Percentiles rank a stretch among this genome's conserved stretches.
phyloP scores from a whole-genome alignment of 2,113 vertebrate genomes.

The Dicerorhinus sumatrensis region DNA sequence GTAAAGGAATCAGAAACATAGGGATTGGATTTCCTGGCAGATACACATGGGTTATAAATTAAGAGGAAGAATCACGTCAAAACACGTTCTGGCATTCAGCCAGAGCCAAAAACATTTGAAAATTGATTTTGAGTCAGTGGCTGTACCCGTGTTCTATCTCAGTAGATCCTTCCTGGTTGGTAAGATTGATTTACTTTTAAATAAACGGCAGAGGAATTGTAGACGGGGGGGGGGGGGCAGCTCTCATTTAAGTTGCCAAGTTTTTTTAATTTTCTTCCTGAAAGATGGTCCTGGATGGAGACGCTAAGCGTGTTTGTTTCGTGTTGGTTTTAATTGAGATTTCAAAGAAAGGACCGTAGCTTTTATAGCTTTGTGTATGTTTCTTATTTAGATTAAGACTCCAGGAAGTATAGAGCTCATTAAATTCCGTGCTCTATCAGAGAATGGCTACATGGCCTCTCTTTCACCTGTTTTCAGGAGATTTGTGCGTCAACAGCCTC shows the following conservation, averaged over 20 bases:
- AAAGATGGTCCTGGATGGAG: not conserved
- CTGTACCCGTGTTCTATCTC: not conserved
- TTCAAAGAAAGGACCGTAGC: not conserved
- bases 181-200: not conserved
- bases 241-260: not conserved
- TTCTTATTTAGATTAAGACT: conserved; percentile 66
- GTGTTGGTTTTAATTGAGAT: conserved; percentile 66
- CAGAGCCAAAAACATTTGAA: conserved; percentile 25
- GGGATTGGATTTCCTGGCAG: conserved; percentile 75
- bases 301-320: not conserved
- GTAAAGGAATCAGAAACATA: conserved; percentile 72
- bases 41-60: conserved; percentile 68
- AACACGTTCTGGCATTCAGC: conserved; percentile 42
- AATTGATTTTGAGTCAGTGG: not conserved
- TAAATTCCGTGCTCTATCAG: not conserved
- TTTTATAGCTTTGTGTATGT: conserved; percentile 10
- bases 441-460: not conserved
- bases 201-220: fast-evolving
- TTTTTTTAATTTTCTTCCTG: not conserved
- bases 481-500: not conserved
- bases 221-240: not conserved
- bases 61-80: conserved; percentile 55
- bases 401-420: conserved; percentile 57
- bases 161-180: not conserved
- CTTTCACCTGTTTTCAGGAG: conserved; percentile 32